phyloP scores from a whole-genome alignment of 2,888 invertebrate species.

The Spisula solida region DNA sequence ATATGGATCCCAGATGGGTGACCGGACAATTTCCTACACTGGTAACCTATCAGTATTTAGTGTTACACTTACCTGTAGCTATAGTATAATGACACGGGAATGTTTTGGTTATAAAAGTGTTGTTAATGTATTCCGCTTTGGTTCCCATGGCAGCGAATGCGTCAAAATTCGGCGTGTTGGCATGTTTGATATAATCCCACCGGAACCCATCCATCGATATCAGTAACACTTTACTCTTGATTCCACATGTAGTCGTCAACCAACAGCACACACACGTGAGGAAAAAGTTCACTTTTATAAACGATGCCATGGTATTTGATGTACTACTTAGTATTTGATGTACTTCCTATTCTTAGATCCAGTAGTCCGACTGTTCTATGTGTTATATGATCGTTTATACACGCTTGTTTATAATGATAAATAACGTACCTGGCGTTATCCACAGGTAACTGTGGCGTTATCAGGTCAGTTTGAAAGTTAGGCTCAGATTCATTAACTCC shows the following conservation, averaged over 20 bases:
- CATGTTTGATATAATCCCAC: conserved; percentile 90
- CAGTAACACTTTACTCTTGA: conserved; percentile 88
- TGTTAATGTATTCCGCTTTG: conserved; percentile 88
- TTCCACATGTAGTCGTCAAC: neutral
- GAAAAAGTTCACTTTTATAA: neutral
- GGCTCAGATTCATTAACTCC: too few relatives aligned
- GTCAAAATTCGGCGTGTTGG: conserved; percentile 90
- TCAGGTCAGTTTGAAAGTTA: too few relatives aligned
- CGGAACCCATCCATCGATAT: conserved; percentile 92
- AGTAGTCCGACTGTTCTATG: too few relatives aligned
- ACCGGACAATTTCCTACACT: too few relatives aligned
- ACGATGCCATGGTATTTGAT: neutral
- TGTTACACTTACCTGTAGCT: conserved; percentile 88
- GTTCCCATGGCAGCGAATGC: conserved; percentile 89
- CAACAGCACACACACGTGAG: neutral
- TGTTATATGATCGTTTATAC: too few relatives aligned
- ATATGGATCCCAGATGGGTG: too few relatives aligned
- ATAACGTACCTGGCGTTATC: too few relatives aligned
- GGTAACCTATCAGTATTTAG: too few relatives aligned
- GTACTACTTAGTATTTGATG: too few relatives aligned
- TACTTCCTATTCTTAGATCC: too few relatives aligned
- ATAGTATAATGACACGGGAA: conserved; percentile 92
- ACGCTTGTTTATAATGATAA: too few relatives aligned
- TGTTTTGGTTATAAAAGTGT: conserved; percentile 90
- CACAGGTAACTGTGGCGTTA: too few relatives aligned